Percentiles rank a stretch among this genome's conserved stretches.
phyloP scores from a whole-genome alignment of 2,888 invertebrate genomes.

The Microctonus aethiopoides region DNA sequence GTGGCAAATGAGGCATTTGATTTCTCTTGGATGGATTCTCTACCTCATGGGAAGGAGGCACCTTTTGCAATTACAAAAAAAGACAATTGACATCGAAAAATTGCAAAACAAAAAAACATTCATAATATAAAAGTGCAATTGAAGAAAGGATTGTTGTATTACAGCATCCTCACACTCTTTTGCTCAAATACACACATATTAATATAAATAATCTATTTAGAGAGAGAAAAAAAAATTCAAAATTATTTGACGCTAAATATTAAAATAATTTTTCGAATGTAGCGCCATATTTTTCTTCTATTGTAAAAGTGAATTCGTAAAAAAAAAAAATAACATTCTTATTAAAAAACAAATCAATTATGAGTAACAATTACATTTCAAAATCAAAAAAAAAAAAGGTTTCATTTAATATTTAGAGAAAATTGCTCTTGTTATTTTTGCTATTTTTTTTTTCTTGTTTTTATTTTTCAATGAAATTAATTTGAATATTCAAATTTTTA shows the following conservation, averaged over 20 bases:
- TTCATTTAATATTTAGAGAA: no score
- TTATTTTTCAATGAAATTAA: neutral
- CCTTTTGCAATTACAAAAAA: neutral
- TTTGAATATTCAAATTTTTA: neutral
- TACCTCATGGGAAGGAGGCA: no score
- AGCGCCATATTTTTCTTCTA: neutral
- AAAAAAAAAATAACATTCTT: no score
- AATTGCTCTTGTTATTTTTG: no score
- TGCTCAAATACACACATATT: neutral
- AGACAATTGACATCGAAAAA: neutral
- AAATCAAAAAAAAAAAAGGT: no score
- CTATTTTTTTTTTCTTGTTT: no score
- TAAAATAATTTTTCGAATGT: constrained; percentile 3
- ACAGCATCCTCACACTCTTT: no score
- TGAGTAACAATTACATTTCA: neutral
- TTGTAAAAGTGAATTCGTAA: no score
- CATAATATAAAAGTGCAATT: neutral
- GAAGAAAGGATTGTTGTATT: no score
- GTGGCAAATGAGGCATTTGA: neutral
- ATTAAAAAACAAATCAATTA: neutral
- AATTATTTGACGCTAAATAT: neutral
- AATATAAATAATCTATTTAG: neutral
- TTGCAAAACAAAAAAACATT: neutral
- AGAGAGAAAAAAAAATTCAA: neutral
- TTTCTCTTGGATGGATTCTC: neutral